Conservation (phyloP, 2,797 vertebrate genomes). For the Melopsittacus undulatus region DNA sequence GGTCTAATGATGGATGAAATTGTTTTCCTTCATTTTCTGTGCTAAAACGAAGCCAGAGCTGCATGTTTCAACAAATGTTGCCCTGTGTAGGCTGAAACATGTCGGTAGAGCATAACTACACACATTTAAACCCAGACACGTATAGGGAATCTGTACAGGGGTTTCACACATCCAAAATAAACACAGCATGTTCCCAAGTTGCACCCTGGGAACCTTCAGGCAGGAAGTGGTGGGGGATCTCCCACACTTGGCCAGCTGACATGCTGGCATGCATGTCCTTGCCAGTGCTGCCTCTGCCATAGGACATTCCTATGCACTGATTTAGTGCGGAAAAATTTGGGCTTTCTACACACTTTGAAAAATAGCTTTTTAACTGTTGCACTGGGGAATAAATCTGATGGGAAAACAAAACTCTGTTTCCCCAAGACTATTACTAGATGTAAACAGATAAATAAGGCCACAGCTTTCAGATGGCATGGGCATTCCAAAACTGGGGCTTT, state of each 20-base stretch:
- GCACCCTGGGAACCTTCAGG: slow-evolving; percentile 46
- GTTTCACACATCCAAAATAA: slow-evolving; percentile 55
- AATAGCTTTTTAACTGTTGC: slow-evolving; percentile 24
- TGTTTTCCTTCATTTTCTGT: slow-evolving; percentile 47
- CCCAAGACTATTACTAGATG: neutral
- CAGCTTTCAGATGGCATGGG: neutral
- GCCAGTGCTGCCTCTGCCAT: slow-evolving; percentile 52
- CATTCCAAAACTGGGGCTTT: slow-evolving; percentile 1
- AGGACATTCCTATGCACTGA: slow-evolving; percentile 62
- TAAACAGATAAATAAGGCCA: slow-evolving; percentile 14
- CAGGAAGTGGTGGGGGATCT: slow-evolving; percentile 55
- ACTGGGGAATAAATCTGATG: slow-evolving; percentile 26
- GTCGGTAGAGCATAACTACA: slow-evolving; percentile 17
- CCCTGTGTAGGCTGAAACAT: slow-evolving; percentile 53
- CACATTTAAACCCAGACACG: slow-evolving; percentile 27
- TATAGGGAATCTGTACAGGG: slow-evolving; percentile 4
- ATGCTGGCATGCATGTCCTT: slow-evolving; percentile 44
- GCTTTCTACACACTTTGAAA: slow-evolving; percentile 32
- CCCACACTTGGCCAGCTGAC: slow-evolving; percentile 55
- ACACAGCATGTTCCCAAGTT: slow-evolving; percentile 25
- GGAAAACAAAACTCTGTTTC: slow-evolving; percentile 40
- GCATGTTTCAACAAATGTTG: slow-evolving; percentile 55
- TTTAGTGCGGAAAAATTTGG: slow-evolving; percentile 31
- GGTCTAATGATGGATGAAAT: slow-evolving; percentile 46
- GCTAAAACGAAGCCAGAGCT: slow-evolving; percentile 25